Evolutionary conservation across 1,140 invertebrate species (phyloP).

Genomic region (Lerema accius): DNA sequence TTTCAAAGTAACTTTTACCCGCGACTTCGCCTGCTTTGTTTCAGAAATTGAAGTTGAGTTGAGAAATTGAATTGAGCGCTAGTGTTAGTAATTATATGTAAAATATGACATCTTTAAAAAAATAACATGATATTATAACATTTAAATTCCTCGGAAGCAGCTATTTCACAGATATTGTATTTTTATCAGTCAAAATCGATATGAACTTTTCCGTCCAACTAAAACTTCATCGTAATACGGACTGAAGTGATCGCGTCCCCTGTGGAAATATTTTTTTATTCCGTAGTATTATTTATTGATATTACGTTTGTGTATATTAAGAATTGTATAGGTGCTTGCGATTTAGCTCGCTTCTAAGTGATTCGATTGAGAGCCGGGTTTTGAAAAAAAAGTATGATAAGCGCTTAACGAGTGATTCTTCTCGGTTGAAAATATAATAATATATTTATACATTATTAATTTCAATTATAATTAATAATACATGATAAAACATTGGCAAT

Average conservation of each 20-base stretch:
- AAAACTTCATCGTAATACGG: slow-evolving; percentile 4
- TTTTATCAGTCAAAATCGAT: neutral
- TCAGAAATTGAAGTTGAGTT: no score
- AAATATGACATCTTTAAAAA: no score
- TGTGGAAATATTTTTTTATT: slow-evolving; percentile 5
- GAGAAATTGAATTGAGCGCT: no score
- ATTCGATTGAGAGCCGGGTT: neutral
- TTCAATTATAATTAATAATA: neutral
- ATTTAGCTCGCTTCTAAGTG: slow-evolving; percentile 19
- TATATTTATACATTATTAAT: neutral
- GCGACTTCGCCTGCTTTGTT: no score
- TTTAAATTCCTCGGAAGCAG: no score
- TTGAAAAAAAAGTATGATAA: slow-evolving; percentile 3
- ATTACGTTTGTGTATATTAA: slow-evolving; percentile 21
- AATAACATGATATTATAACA: no score
- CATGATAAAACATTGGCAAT: neutral
- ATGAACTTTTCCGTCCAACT: neutral
- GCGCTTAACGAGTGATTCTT: slow-evolving; percentile 13
- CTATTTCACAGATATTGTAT: no score
- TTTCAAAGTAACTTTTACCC: no score
- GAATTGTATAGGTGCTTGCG: slow-evolving; percentile 23
- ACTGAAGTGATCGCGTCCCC: slow-evolving; percentile 8
- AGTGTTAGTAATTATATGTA: no score
- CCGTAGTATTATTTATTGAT: slow-evolving; percentile 11
- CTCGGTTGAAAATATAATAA: neutral